Percentiles rank a stretch among this genome's conserved stretches.
Conservation (phyloP, 1,140 invertebrate genomes). For the Anadara kagoshimensis region DNA sequence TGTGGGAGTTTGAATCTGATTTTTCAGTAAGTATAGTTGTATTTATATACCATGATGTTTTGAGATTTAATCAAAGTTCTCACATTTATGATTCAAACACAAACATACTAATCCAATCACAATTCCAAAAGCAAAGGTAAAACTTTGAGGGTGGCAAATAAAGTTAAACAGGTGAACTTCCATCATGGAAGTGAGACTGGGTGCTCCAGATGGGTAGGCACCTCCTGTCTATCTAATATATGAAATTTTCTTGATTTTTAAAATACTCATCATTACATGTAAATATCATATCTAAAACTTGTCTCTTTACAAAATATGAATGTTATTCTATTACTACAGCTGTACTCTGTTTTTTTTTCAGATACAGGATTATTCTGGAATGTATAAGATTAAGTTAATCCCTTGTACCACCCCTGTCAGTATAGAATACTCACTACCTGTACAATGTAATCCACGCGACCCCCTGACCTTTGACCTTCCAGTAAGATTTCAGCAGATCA, state of each 20-base stretch:
- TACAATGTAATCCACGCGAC: slow-evolving; percentile 68
- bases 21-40: slow-evolving; percentile 64
- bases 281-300: too few species aligned
- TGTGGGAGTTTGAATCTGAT: slow-evolving; percentile 73
- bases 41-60: not conserved
- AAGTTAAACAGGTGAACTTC: too few species aligned
- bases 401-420: slow-evolving; percentile 69
- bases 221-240: too few species aligned
- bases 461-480: slow-evolving; percentile 71
- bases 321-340: not conserved
- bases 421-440: slow-evolving; percentile 57
- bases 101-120: too few species aligned
- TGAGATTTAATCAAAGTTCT: not conserved
- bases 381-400: slow-evolving; percentile 70
- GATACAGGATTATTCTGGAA: slow-evolving; percentile 72
- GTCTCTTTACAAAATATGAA: too few species aligned
- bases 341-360: slow-evolving; percentile 37
- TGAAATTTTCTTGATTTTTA: too few species aligned
- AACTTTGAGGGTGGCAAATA: too few species aligned
- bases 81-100: too few species aligned
- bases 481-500: slow-evolving; percentile 73
- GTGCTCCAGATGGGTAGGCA: too few species aligned
- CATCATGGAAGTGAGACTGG: too few species aligned
- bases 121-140: too few species aligned
- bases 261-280: too few species aligned